A percentile compares a stretch with the other conserved stretches of the same genome.
Evolutionary conservation across 1,140 invertebrate genomes (phyloP).

Genomic region (Drosophila lacteicornis): DNA sequence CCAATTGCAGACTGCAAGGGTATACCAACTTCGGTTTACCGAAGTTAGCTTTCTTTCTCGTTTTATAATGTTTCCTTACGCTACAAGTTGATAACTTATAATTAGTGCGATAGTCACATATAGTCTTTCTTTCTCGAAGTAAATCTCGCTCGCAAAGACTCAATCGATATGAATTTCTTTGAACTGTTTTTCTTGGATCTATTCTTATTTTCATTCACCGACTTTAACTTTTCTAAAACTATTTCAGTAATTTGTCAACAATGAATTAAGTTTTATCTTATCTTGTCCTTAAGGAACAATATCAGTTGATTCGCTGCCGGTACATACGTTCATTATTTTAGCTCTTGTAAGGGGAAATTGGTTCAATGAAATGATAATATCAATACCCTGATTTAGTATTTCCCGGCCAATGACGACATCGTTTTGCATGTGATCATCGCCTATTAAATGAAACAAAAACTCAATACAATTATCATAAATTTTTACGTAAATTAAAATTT

Average conservation of each 20-base stretch:
- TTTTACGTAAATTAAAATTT: slow-evolving; percentile 28
- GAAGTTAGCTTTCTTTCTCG: too few relatives aligned
- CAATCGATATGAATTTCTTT: too few relatives aligned
- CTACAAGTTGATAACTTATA: too few relatives aligned
- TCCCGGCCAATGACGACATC: slow-evolving; percentile 34
- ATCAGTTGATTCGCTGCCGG: background rate
- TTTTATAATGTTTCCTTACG: too few relatives aligned
- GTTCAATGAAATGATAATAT: slow-evolving; percentile 30
- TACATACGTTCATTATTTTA: background rate
- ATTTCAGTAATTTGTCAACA: background rate
- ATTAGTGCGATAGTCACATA: too few relatives aligned
- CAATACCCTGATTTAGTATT: slow-evolving; percentile 38
- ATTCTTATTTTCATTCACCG: slow-evolving; percentile 15
- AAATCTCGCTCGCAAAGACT: too few relatives aligned
- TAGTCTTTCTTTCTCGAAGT: too few relatives aligned
- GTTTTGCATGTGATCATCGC: slow-evolving; percentile 32
- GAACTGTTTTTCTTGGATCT: slow-evolving; percentile 11
- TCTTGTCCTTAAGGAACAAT: slow-evolving; percentile 2
- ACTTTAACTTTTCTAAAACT: slow-evolving; percentile 15
- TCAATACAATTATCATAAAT: slow-evolving; percentile 18
- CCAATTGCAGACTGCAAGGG: too few relatives aligned
- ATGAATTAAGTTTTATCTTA: slow-evolving; percentile 4
- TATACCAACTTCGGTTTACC: too few relatives aligned
- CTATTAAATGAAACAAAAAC: slow-evolving; percentile 34
- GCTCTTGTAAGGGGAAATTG: background rate